Evolutionary conservation across 2,888 invertebrate genomes (phyloP).

Genomic region (Drosophila hamatofila): DNA sequence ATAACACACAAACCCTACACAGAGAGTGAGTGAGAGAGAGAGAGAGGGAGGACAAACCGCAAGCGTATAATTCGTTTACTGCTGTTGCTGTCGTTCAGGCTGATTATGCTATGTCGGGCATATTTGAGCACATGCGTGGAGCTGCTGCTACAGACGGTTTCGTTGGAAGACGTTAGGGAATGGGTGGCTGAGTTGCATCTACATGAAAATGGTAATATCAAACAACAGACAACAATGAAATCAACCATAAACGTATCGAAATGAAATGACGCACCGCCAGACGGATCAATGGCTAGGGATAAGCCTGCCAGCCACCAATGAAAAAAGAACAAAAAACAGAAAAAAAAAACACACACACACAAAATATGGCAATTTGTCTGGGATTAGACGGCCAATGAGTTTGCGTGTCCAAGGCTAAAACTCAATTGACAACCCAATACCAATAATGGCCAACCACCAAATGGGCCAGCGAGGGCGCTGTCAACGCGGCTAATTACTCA

Average conservation of each 20-base stretch:
- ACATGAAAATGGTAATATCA: conserved; percentile 38
- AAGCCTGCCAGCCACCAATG: conserved; percentile 1
- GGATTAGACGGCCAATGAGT: conserved; percentile 35
- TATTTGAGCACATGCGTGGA: conserved; percentile 72
- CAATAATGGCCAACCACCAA: conserved; percentile 34
- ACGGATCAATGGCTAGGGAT: conserved; percentile 33
- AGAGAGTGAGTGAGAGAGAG: background rate
- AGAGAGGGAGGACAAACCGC: conserved; percentile 65
- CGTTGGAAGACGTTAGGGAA: conserved; percentile 46
- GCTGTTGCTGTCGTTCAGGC: conserved; percentile 52
- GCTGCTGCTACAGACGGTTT: conserved; percentile 54
- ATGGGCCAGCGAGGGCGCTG: conserved; percentile 8
- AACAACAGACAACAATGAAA: conserved; percentile 18
- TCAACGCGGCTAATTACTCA: conserved; percentile 67
- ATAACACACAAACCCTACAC: conserved; percentile 15
- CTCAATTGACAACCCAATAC: conserved; percentile 67
- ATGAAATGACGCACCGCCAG: conserved; percentile 13
- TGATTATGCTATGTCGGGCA: conserved; percentile 75
- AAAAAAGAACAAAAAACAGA: background rate
- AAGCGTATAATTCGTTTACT: conserved; percentile 65
- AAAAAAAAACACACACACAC: background rate
- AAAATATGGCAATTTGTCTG: conserved; percentile 36
- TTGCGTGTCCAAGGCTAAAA: conserved; percentile 63
- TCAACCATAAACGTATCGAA: conserved; percentile 24
- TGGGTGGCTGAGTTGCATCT: conserved; percentile 69